These are phyloP conservation scores for Heptranchias perlo DNA, from an alignment of 2,113 vertebrate species.

Conservation along the genomic window DNA sequence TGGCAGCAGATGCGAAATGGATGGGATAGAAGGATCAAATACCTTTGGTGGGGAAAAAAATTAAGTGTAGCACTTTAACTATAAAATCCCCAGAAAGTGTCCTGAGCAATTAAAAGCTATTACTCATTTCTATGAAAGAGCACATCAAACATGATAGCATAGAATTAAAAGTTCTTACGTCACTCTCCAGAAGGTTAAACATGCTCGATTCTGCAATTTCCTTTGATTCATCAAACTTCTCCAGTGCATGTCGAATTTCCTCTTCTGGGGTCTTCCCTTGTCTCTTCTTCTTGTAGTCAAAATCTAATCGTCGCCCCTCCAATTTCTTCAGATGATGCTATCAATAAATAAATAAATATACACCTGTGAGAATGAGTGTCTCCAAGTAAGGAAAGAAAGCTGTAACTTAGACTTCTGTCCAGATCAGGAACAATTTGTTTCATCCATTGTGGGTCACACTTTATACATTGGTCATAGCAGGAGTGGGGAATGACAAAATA, in stretches of 20 bases:
- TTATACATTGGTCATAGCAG: background rate
- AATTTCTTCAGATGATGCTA: slow-evolving; percentile 97
- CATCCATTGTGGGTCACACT: background rate
- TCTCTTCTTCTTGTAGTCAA: slow-evolving; percentile 98
- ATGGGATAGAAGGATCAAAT: background rate
- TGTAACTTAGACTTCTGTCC: background rate
- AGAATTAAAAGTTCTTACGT: slow-evolving; percentile 69
- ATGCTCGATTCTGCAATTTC: slow-evolving; percentile 96
- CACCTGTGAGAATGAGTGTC: background rate
- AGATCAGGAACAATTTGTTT: background rate
- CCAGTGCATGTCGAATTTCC: slow-evolving; percentile 87
- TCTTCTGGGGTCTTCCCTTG: slow-evolving; percentile 91
- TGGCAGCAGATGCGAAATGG: background rate
- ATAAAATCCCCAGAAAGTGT: background rate
- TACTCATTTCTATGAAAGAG: background rate
- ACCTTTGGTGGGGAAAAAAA: background rate
- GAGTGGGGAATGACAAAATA: background rate
- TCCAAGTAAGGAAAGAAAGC: background rate
- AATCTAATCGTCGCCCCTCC: slow-evolving; percentile 90
- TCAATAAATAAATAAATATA: slow-evolving; percentile 1
- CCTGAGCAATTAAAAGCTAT: background rate
- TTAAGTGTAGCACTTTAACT: background rate
- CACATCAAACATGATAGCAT: background rate
- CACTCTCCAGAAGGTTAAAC: slow-evolving; percentile 96
- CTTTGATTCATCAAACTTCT: slow-evolving; percentile 97